phyloP scores from a whole-genome alignment of 2,113 vertebrate species.

The Eudyptes chrysolophus region DNA sequence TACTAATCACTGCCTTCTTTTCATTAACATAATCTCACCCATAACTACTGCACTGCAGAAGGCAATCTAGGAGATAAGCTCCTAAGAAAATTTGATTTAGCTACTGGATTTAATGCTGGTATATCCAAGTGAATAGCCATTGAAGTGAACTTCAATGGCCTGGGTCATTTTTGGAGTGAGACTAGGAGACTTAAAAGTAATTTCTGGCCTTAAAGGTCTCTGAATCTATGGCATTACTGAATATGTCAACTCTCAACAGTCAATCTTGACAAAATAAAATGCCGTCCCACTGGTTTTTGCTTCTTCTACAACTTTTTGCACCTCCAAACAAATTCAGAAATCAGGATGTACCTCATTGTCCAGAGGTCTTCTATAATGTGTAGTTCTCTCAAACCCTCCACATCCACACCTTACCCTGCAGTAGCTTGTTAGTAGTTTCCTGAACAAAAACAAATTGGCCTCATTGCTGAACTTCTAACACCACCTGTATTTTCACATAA shows the following conservation, averaged over 20 bases:
- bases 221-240: not conserved
- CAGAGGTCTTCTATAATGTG: not conserved
- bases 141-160: not conserved
- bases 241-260: not conserved
- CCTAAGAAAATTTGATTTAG: not conserved
- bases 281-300: rapidly evolving
- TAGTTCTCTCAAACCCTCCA: not conserved
- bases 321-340: not conserved
- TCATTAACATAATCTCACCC: not conserved
- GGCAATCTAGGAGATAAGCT: not conserved
- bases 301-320: not conserved
- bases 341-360: not conserved
- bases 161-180: not conserved
- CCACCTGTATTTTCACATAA: not conserved
- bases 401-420: not conserved
- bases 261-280: not conserved
- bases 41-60: not conserved
- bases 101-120: not conserved
- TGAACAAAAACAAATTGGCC: not conserved
- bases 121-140: not conserved
- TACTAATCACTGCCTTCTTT: not conserved
- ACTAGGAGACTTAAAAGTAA: not conserved
- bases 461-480: not conserved
- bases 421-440: not conserved
- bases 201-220: not conserved